Evolutionary conservation across 23 tunicate genomes (phyloP), one percentile per base, ranked within the genome.

Genomic region (Oikopleura vanhoeffeni): DNA sequence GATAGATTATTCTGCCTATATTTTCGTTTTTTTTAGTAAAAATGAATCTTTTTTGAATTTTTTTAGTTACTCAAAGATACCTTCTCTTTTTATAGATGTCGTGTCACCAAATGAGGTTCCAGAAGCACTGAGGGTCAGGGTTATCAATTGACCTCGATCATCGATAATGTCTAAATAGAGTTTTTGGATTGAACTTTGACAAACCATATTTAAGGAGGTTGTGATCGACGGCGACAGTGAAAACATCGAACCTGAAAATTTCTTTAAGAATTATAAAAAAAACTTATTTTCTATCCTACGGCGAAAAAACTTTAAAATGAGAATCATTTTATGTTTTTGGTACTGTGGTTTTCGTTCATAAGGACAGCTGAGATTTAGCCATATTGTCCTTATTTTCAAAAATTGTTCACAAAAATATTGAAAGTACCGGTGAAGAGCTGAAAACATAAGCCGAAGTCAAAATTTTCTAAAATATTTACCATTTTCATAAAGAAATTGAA

Each of bases 181-280:
- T 18, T 49, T 49, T 49, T 49, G 60, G 18, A 18, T 8, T 8
- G 60, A 8, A 49, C 60, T 18, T 8, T 8, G 18, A 49, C 60
- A 8, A 8, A 18, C 79, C 79, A 71, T 71, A 71, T 18, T 13
- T 2, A 71, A 2, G 4, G 79, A 71, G 38, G 27, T 71, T 4
- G 79, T 71, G 2, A 71, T 71, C 79, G 79, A 71, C 34, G 79
- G 79, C 38, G 79, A 71, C 27, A 71, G 79, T 30, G 79, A 71
- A 30, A 71, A 71, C 79, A 71, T 71, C 38, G 79, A 71, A 32
- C 79, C 35, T 28, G 79, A 8, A 8, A 8, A 18, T 49, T 49
- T 49, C 18, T 8, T 8, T 49, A 18, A 18, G 60, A 18, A 8
- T 49, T 49, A 8, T 49, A 18, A 49, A 8, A 18, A 49, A n/a